These are phyloP conservation scores for Pluvialis apricaria DNA, from an alignment of 2,113 vertebrate species.

Conservation along the genomic window DNA sequence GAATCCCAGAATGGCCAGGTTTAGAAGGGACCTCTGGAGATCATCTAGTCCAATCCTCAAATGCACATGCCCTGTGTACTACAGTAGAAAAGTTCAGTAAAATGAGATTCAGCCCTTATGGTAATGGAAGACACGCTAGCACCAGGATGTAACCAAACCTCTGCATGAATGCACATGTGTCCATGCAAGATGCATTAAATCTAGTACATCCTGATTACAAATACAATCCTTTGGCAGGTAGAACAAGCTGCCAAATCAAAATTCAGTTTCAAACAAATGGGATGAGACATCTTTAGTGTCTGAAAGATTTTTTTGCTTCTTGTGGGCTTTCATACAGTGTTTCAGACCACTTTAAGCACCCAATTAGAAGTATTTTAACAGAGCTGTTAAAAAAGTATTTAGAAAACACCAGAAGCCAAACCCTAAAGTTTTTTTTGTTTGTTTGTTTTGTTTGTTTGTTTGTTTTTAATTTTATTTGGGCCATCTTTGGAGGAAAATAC, in stretches of 20 bases:
- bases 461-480: neutral
- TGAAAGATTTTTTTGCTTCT: neutral
- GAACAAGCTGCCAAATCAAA: neutral
- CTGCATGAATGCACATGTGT: neutral
- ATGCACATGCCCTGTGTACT: neutral
- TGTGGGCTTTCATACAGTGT: neutral
- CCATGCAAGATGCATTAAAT: neutral
- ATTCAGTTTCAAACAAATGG: neutral
- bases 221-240: neutral
- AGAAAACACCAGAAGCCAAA: neutral
- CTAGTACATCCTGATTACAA: neutral
- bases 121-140: neutral
- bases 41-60: no score
- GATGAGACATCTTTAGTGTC: neutral
- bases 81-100: neutral
- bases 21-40: no score
- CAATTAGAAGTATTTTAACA: neutral
- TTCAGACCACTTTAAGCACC: neutral
- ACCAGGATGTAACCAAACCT: neutral
- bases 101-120: neutral
- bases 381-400: neutral
- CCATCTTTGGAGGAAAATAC: neutral
- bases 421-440: neutral
- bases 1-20: no score
- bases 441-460: no score